Conservation (phyloP, 2,888 invertebrate species). For the Dasypolia templi region DNA sequence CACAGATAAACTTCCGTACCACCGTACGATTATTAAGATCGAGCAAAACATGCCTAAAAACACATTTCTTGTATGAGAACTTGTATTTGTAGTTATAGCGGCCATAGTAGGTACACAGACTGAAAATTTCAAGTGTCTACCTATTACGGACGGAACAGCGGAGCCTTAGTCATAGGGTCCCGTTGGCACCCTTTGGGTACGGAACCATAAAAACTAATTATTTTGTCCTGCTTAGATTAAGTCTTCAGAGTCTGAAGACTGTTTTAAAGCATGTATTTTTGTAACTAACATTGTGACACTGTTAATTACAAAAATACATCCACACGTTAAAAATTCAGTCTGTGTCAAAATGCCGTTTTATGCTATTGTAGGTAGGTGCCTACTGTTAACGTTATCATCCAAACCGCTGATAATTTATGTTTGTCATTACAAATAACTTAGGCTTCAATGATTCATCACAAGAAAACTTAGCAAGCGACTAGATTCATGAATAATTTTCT, state of each 20-base stretch:
- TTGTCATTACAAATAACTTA: conserved; percentile 16
- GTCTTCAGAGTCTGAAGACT: too few relatives aligned
- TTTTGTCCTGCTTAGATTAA: background rate
- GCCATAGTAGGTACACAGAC: background rate
- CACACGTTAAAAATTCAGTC: background rate
- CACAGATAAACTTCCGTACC: background rate
- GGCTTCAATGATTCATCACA: conserved; percentile 14
- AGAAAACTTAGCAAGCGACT: background rate
- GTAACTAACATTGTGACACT: too few relatives aligned
- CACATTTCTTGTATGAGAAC: background rate
- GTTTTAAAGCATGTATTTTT: too few relatives aligned
- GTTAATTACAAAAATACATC: background rate
- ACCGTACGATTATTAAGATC: background rate
- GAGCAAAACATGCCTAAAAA: background rate
- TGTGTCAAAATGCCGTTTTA: conserved; percentile 17
- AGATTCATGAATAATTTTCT: conserved; percentile 4
- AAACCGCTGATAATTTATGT: conserved; percentile 31
- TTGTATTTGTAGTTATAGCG: background rate
- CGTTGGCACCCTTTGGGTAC: background rate
- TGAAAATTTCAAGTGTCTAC: background rate
- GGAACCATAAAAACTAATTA: background rate
- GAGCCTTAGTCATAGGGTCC: background rate
- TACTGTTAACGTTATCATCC: conserved; percentile 19
- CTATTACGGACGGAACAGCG: background rate
- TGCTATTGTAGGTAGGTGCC: background rate